Evolutionary conservation across 2,797 vertebrate species (phyloP).

Genomic region (Tragopan temminckii): DNA sequence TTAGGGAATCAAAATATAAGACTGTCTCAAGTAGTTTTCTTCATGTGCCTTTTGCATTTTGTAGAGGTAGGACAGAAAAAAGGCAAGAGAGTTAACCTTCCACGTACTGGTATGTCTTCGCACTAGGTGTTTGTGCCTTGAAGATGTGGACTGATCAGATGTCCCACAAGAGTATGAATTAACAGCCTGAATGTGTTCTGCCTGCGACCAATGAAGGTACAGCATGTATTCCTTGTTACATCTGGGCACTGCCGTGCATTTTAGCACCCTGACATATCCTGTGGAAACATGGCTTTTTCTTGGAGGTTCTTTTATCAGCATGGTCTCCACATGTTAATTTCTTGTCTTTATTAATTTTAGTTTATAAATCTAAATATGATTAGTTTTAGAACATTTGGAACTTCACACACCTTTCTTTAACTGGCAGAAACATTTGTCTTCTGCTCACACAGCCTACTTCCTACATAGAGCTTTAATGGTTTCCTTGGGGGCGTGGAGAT

Average conservation of each 20-base stretch:
- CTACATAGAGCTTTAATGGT: neutral
- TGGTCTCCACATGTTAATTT: neutral
- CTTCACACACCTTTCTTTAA: neutral
- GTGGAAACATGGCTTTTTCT: neutral
- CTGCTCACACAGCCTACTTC: neutral
- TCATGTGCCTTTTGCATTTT: neutral
- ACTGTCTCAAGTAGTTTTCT: neutral
- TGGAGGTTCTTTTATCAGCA: neutral
- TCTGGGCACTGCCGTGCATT: neutral
- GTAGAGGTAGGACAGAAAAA: neutral
- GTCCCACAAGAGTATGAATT: neutral
- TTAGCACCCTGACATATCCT: neutral
- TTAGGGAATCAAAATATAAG: neutral
- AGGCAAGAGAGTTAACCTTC: neutral
- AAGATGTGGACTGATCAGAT: neutral
- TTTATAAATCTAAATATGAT: neutral
- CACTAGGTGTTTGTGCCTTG: neutral
- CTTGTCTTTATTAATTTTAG: neutral
- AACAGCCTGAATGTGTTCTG: neutral
- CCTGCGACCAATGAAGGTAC: neutral
- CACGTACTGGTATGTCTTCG: neutral
- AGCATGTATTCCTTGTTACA: accelerated
- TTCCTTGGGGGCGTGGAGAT: neutral
- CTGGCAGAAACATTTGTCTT: neutral
- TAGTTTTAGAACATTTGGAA: neutral